Conservation (phyloP, 2,888 invertebrate genomes). For the Trissonchulus latispiculum region DNA sequence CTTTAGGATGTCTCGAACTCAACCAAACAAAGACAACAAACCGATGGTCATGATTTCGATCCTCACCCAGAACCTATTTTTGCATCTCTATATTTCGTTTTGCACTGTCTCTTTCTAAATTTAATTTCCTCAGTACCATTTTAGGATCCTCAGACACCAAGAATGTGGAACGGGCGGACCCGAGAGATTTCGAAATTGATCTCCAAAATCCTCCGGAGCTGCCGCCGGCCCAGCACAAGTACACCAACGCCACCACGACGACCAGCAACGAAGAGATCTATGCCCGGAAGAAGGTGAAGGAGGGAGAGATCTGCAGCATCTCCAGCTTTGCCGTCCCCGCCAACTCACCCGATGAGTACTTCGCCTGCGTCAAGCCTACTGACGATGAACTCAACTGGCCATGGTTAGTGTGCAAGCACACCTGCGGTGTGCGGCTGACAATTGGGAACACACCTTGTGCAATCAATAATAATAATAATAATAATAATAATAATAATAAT, state of each 20-base stretch:
- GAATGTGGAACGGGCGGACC: background rate
- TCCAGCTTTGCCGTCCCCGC: slow-evolving; percentile 39
- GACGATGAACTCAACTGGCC: slow-evolving; percentile 14
- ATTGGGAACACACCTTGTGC: no score
- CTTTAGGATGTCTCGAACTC: no score
- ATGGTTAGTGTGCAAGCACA: no score
- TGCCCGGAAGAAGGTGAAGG: slow-evolving; percentile 31
- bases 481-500: no score
- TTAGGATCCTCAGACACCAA: background rate
- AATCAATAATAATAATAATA: no score
- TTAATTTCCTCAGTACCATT: background rate
- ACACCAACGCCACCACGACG: background rate
- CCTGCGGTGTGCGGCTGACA: no score
- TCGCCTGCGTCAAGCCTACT: slow-evolving; percentile 35
- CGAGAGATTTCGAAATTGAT: background rate
- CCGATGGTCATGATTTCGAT: no score
- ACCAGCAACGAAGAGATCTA: background rate
- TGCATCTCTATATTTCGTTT: no score
- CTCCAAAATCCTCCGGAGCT: background rate
- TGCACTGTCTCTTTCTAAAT: no score
- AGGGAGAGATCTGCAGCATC: slow-evolving; percentile 41
- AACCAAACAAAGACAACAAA: no score
- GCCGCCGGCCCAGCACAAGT: background rate
- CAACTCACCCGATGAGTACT: slow-evolving; percentile 36
- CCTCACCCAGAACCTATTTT: no score